Evolutionary conservation across 1,140 invertebrate species (phyloP).

Genomic region (Mizuhopecten yessoensis): DNA sequence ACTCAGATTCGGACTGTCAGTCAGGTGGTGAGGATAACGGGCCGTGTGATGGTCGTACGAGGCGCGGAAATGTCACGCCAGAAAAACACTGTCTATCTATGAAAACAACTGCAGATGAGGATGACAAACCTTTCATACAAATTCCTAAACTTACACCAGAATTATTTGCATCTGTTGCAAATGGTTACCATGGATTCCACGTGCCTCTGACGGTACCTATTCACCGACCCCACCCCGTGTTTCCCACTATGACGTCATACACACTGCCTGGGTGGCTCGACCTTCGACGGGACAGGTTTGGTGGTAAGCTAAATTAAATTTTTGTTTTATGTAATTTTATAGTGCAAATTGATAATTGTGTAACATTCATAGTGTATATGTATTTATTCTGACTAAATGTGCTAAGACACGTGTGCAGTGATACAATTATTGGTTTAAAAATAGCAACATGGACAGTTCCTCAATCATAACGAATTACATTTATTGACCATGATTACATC

Average conservation of each 20-base stretch:
- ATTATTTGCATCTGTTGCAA: slow-evolving; percentile 12
- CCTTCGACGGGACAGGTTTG: slow-evolving; percentile 69
- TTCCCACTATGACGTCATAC: slow-evolving; percentile 69
- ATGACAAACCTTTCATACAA: slow-evolving; percentile 12
- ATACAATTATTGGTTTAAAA: no score
- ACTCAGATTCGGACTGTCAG: not conserved
- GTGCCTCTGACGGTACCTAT: slow-evolving; percentile 60
- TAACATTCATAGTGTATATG: no score
- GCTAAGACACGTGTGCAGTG: no score
- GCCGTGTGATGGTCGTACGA: not conserved
- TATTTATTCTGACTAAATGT: no score
- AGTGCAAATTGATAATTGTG: no score
- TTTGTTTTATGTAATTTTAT: not conserved
- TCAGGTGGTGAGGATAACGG: slow-evolving; percentile 11
- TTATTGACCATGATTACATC: no score
- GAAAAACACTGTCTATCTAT: slow-evolving; percentile 22
- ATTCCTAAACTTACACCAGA: slow-evolving; percentile 26
- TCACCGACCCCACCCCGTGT: slow-evolving; percentile 69
- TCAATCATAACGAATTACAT: no score
- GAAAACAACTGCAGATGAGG: not conserved
- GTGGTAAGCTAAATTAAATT: slow-evolving; percentile 56
- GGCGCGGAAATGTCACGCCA: not conserved
- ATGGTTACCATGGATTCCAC: slow-evolving; percentile 61
- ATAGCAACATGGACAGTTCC: no score
- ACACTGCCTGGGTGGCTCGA: slow-evolving; percentile 69